Conservation (phyloP, 2,113 vertebrate species). For the Caracal caracal region DNA sequence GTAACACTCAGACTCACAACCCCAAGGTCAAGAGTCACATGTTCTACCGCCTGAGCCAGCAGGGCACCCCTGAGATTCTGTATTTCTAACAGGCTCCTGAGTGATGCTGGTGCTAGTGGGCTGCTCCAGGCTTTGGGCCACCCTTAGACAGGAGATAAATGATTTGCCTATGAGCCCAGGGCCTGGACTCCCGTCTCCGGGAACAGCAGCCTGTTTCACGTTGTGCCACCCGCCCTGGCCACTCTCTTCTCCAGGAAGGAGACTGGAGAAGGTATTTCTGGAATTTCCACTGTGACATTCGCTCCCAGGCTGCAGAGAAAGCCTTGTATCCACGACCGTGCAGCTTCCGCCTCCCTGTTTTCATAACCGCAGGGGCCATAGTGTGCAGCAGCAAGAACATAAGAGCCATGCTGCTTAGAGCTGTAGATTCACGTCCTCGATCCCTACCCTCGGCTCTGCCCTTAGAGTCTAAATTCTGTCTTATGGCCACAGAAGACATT, state of each 20-base stretch:
- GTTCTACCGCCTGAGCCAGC: neutral
- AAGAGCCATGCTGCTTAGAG: neutral
- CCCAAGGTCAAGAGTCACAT: neutral
- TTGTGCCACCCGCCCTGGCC: neutral
- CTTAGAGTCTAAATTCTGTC: neutral
- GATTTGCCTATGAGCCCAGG: neutral
- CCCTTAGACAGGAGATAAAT: neutral
- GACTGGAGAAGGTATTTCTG: neutral
- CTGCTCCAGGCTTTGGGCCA: neutral
- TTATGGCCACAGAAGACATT: neutral
- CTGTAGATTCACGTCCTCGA: neutral
- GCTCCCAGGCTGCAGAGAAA: neutral
- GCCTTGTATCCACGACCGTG: accelerated
- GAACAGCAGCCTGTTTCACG: neutral
- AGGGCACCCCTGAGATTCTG: neutral
- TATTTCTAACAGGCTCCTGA: neutral
- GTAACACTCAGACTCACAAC: neutral
- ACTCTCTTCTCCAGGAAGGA: neutral
- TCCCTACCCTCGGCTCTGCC: neutral
- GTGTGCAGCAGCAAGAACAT: neutral
- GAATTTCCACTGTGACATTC: neutral
- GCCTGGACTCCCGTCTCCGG: neutral
- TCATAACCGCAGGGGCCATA: neutral
- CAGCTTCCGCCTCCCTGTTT: neutral
- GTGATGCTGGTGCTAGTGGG: neutral